Evolutionary conservation across 2,113 vertebrate genomes (phyloP).

Genomic region (Peromyscus leucopus): DNA sequence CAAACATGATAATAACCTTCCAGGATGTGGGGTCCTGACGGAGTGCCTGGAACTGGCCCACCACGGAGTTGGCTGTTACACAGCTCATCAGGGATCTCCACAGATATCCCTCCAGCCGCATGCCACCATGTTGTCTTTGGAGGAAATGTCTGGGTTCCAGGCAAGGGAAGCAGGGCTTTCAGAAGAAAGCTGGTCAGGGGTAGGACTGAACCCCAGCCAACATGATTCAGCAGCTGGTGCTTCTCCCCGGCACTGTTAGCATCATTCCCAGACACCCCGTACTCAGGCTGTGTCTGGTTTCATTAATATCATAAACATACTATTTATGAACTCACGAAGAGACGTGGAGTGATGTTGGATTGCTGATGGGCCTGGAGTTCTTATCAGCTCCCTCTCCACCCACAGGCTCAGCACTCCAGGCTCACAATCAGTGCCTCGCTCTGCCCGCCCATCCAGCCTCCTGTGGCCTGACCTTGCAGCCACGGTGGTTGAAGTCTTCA

Average conservation of each 20-base stretch:
- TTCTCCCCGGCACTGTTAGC: neutral
- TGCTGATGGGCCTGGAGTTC: neutral
- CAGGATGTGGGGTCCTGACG: neutral
- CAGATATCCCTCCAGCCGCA: neutral
- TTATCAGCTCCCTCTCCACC: neutral
- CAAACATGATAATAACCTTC: neutral
- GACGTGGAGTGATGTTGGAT: neutral
- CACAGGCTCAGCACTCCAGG: neutral
- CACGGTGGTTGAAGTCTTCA: neutral
- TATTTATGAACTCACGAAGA: neutral
- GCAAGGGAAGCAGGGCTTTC: neutral
- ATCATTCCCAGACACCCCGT: neutral
- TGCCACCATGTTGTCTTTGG: neutral
- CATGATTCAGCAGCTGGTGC: neutral
- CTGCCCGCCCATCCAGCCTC: neutral
- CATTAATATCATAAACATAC: conserved; percentile 42
- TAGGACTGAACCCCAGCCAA: conserved; percentile 7
- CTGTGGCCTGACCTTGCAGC: neutral
- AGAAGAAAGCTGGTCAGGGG: neutral
- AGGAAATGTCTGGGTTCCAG: neutral
- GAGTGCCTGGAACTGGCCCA: neutral
- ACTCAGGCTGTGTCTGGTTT: conserved; percentile 31
- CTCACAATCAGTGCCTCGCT: neutral
- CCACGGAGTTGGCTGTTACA: neutral
- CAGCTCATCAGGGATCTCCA: neutral